Conservation (phyloP, 2,797 vertebrate species). For the Rhinichthys osculus region DNA sequence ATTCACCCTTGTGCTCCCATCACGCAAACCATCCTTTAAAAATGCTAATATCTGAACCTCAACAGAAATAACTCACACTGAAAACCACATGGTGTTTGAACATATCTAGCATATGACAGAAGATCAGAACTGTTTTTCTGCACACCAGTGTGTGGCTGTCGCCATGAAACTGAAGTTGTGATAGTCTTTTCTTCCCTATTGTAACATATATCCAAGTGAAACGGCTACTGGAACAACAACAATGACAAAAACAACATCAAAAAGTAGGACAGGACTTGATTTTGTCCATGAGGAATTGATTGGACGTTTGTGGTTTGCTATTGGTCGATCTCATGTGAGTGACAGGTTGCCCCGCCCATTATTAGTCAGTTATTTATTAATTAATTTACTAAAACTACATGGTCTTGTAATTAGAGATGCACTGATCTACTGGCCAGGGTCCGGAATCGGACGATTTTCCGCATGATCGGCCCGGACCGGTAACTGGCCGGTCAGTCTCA, state of each 20-base stretch:
- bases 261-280: background rate
- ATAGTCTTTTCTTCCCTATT: background rate
- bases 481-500: too few relatives aligned
- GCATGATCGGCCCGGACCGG: too few relatives aligned
- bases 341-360: background rate
- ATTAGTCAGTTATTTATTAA: background rate
- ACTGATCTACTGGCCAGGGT: background rate
- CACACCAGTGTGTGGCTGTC: background rate
- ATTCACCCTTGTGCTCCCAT: slow-evolving; percentile 14
- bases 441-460: background rate
- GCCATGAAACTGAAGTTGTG: background rate
- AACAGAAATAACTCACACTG: background rate
- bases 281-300: background rate
- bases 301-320: background rate
- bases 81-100: background rate
- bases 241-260: too few relatives aligned
- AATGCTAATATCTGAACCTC: slow-evolving; percentile 3
- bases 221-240: background rate
- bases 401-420: background rate
- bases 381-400: background rate
- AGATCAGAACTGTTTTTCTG: background rate
- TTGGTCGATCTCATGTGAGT: background rate
- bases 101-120: background rate
- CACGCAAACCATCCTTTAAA: background rate
- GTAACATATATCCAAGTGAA: background rate